Conservation (phyloP, 2,888 invertebrate genomes). For the Dolichomitus sp. region DNA sequence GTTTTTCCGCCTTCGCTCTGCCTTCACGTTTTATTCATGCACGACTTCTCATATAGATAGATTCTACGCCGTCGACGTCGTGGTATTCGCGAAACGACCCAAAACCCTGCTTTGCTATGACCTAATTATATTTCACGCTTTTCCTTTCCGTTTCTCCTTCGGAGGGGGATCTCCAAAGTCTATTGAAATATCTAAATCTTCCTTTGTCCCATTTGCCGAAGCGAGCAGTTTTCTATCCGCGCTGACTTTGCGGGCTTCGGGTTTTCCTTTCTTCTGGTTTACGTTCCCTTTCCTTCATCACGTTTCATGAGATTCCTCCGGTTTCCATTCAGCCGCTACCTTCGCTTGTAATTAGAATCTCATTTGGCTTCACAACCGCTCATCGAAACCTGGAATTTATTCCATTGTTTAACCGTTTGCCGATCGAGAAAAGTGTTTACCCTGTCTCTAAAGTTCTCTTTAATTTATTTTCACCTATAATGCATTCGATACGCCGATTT, state of each 20-base stretch:
- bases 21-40: slow-evolving; percentile 49
- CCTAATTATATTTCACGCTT: slow-evolving; percentile 34
- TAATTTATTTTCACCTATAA: slow-evolving; percentile 2
- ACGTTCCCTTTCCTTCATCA: slow-evolving; percentile 28
- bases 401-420: slow-evolving; percentile 57
- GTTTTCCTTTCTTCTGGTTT: slow-evolving; percentile 26
- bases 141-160: slow-evolving; percentile 28
- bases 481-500: slow-evolving; percentile 13
- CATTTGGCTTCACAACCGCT: slow-evolving; percentile 59
- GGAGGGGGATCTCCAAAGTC: neutral
- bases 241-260: slow-evolving; percentile 48
- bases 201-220: slow-evolving; percentile 45
- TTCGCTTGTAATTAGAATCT: slow-evolving; percentile 75
- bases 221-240: slow-evolving; percentile 30
- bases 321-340: slow-evolving; percentile 44
- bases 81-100: slow-evolving; percentile 38
- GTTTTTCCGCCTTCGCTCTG: slow-evolving; percentile 32
- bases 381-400: slow-evolving; percentile 51
- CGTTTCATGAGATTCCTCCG: slow-evolving; percentile 23
- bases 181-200: slow-evolving; percentile 47
- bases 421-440: slow-evolving; percentile 2
- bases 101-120: slow-evolving; percentile 25
- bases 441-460: slow-evolving; percentile 16
- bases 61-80: slow-evolving; percentile 46
- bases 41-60: slow-evolving; percentile 44